Percentiles rank a stretch among this genome's conserved stretches.
phyloP scores from a whole-genome alignment of 2,797 vertebrate species.

The Pseudochirops corinnae region DNA sequence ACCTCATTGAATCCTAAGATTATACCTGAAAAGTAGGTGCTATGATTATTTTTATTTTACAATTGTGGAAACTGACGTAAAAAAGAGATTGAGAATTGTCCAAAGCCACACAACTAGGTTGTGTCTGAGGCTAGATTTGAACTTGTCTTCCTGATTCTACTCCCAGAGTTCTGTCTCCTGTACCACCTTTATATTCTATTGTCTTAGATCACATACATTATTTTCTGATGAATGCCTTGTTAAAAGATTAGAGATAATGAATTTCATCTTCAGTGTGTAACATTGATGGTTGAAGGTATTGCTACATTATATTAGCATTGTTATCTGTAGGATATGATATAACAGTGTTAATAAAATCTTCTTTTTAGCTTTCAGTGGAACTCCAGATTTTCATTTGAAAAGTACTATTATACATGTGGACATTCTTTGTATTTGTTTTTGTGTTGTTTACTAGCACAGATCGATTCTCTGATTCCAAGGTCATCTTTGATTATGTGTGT shows the following conservation, averaged over 20 bases:
- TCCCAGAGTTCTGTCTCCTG: too few relatives aligned
- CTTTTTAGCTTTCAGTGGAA: conserved; percentile 12
- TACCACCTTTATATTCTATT: background rate
- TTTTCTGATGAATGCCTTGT: conserved; percentile 9
- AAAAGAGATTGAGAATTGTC: too few relatives aligned
- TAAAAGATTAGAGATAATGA: conserved; percentile 9
- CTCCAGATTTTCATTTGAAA: background rate
- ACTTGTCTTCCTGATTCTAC: too few relatives aligned
- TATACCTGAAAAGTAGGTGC: too few relatives aligned
- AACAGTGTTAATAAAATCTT: background rate
- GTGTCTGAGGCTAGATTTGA: too few relatives aligned
- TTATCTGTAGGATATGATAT: background rate
- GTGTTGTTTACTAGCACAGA: background rate
- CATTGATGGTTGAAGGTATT: conserved; percentile 16
- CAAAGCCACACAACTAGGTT: background rate
- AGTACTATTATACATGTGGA: background rate
- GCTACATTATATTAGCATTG: conserved; percentile 4
- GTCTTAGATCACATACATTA: background rate
- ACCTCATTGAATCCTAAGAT: too few relatives aligned
- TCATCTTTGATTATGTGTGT: background rate
- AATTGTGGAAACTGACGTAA: too few relatives aligned
- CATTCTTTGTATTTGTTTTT: background rate
- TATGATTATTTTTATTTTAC: too few relatives aligned
- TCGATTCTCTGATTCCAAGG: conserved; percentile 1
- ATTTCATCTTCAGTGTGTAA: background rate